phyloP scores from a whole-genome alignment of 2,113 vertebrate species.

The Rattus norvegicus region GRCr8 NC_086034.1:33479001-33479500 shows the following conservation, averaged over 20 bases:
- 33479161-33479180: neutral
- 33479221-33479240: too few species aligned
- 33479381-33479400: neutral
- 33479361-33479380: neutral
- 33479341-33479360: neutral
- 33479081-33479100: neutral
- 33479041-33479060: neutral
- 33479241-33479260: neutral
- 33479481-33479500: neutral
- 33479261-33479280: neutral
- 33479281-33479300: neutral
- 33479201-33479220: neutral
- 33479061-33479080: neutral
- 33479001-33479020: neutral
- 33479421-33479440: neutral
- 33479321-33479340: neutral
- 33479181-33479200: neutral
- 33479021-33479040: neutral
- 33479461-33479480: neutral
- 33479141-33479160: neutral
- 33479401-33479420: neutral
- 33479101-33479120: neutral
- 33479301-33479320: neutral
- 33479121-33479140: neutral
- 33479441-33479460: neutral